Evolutionary conservation across 2,888 invertebrate genomes (phyloP).

Genomic region (Chromoteleia sp.): DNA sequence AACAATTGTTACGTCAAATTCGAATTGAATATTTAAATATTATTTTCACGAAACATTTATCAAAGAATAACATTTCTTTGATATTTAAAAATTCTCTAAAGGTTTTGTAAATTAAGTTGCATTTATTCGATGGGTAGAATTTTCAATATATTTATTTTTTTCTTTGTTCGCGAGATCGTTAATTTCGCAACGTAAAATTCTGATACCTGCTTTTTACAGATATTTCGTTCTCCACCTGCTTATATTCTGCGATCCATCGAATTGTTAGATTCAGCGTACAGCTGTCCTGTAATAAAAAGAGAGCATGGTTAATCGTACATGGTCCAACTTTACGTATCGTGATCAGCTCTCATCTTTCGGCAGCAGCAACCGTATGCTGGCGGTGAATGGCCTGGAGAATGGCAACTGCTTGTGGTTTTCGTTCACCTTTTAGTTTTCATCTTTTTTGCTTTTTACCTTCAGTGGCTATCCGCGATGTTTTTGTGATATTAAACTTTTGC

Average conservation of each 20-base stretch:
- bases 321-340: conserved; percentile 58
- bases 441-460: conserved; percentile 31
- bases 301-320: conserved; percentile 35
- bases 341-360: conserved; percentile 62
- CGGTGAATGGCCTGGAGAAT: conserved; percentile 55
- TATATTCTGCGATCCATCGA: conserved; percentile 21
- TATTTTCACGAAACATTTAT: too few species aligned
- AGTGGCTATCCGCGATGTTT: conserved; percentile 9
- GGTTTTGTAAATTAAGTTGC: too few species aligned
- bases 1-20: too few species aligned
- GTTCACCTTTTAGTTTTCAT: conserved; percentile 55
- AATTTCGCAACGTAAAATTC: conserved; percentile 8
- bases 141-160: not conserved
- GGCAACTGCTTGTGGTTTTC: conserved; percentile 60
- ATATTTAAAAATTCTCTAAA: too few species aligned
- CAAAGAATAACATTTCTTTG: too few species aligned
- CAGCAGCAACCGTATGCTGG: conserved; percentile 47
- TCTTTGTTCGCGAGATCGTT: not conserved
- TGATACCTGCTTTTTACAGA: conserved; percentile 12
- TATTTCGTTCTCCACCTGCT: conserved; percentile 18
- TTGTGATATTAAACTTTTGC: conserved; percentile 11
- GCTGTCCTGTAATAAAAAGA: conserved; percentile 31
- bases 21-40: too few species aligned
- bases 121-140: too few species aligned
- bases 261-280: conserved; percentile 40